Evolutionary conservation across 2,888 invertebrate species (phyloP), one percentile per base, ranked within the genome.

Genomic region (Creontiades dilutus): DNA sequence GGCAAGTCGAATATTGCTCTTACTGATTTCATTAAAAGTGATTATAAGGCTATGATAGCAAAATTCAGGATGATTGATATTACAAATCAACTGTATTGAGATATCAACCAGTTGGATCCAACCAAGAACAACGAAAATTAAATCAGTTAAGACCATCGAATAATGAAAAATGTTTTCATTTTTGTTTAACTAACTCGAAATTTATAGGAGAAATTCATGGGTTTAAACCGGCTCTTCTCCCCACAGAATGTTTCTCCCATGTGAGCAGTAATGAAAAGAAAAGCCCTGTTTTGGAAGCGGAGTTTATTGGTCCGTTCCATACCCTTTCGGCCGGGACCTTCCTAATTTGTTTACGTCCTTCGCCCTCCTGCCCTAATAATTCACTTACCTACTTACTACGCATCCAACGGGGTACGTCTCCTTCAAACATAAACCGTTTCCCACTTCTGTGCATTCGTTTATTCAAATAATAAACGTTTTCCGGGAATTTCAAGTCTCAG

Each of bases 291-390:
- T 68, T 13, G 27, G 23, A 68, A 68, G 68, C 68, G 9, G 68
- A 68, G 68, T 19, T 68, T 68, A 68, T 23, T 5, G 68, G 16
- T 9, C 23, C 68, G 0, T n/a, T 7, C 57, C 37, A 37, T 37
- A 37, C 16, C 57, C n/a, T 57, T 57, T n/a, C 57, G 61, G 19
- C 12, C 68, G 23, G 68, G 68, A 23, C 68, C 68, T 68, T 9
- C 68, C 23, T 68, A 68, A 68, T 68, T 68, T 68, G 68, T 68
- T 68, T 68, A 68, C 68, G 19, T n/a, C n/a, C n/a, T 27, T 19
- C 68, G 19, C 68, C 23, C 68, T 68, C 23, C 23, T 23, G 23
- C 68, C 68, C 68, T 23, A 5, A 11, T 68, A 68, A 68, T 68
- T 68, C 68, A 68, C 23, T 68, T 68, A 23, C 27, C 4, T 9